phyloP scores from a whole-genome alignment of 2,113 vertebrate genomes.

The Danionella cerebrum region DNA sequence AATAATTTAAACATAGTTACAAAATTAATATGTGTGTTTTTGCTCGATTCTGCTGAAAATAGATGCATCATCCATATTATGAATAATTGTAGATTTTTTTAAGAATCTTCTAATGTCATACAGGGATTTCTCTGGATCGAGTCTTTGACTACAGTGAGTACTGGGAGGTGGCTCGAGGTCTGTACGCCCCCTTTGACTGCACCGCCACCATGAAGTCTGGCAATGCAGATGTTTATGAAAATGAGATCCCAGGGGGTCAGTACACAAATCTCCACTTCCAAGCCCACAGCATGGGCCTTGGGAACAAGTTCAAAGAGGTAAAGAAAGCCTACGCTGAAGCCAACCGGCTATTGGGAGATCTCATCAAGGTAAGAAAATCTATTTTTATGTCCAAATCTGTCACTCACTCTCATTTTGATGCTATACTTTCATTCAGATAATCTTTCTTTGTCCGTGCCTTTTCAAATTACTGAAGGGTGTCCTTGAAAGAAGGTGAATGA shows the following conservation, averaged over 20 bases:
- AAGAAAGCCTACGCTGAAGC: constrained; percentile 89
- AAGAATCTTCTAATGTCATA: neutral
- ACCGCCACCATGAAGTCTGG: constrained; percentile 98
- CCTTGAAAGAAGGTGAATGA: neutral
- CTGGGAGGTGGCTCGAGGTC: constrained; percentile 85
- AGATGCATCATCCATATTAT: too few relatives aligned
- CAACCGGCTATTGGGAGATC: constrained; percentile 90
- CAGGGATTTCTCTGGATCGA: constrained; percentile 80
- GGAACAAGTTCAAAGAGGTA: constrained; percentile 94
- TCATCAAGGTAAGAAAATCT: constrained; percentile 94
- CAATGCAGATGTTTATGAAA: constrained; percentile 93
- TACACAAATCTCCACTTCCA: constrained; percentile 99
- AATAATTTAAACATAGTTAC: too few relatives aligned
- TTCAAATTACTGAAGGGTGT: constrained; percentile 2
- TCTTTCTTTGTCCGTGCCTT: neutral
- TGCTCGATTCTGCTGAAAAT: too few relatives aligned
- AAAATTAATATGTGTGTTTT: too few relatives aligned
- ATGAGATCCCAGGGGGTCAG: constrained; percentile 96
- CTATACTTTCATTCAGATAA: neutral
- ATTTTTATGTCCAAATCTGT: too few relatives aligned
- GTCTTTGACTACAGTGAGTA: constrained; percentile 96
- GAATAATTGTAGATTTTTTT: neutral
- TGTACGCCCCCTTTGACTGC: constrained; percentile 93
- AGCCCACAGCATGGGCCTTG: constrained; percentile 95
- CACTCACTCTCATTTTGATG: neutral